phyloP scores from a whole-genome alignment of 2,113 vertebrate genomes.

The Oncorhynchus keta region DNA sequence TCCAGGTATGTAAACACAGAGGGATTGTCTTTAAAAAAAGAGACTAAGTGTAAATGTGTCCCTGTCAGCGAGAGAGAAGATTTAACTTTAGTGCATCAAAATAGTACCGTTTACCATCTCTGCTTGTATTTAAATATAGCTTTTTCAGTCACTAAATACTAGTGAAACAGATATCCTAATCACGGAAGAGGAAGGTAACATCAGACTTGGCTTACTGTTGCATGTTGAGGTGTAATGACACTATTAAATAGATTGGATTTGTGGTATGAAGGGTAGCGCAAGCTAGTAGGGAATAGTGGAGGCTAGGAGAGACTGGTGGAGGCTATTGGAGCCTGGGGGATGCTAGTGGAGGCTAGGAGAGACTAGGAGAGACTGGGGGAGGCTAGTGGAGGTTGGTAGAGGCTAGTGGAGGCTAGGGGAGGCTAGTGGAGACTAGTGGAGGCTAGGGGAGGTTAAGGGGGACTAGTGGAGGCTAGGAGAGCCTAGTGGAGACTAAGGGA shows the following conservation, averaged over 20 bases:
- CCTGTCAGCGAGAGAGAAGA: conserved; percentile 59
- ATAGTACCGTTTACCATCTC: conserved; percentile 49
- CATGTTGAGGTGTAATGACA: not conserved
- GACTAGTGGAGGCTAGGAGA: no score
- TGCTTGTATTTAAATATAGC: conserved; percentile 51
- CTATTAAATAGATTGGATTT: not conserved
- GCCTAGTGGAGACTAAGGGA: accelerated
- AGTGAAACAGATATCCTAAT: conserved; percentile 36
- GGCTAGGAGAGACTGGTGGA: no score
- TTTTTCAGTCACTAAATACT: conserved; percentile 18
- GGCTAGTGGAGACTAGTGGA: no score
- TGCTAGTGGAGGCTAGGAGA: no score
- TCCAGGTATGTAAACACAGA: conserved; percentile 15
- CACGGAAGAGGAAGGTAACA: conserved; percentile 1
- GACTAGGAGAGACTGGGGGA: no score
- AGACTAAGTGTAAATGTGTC: conserved; percentile 65
- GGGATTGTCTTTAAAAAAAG: conserved; percentile 33
- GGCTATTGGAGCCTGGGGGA: no score
- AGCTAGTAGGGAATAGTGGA: no score
- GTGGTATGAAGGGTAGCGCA: not conserved
- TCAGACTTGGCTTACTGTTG: not conserved
- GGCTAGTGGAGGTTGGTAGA: no score
- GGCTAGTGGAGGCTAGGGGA: no score
- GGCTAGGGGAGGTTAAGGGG: no score
- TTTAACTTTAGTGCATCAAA: conserved; percentile 55